Conservation (phyloP, 2,797 vertebrate genomes). For the Harpagifer antarcticus region DNA sequence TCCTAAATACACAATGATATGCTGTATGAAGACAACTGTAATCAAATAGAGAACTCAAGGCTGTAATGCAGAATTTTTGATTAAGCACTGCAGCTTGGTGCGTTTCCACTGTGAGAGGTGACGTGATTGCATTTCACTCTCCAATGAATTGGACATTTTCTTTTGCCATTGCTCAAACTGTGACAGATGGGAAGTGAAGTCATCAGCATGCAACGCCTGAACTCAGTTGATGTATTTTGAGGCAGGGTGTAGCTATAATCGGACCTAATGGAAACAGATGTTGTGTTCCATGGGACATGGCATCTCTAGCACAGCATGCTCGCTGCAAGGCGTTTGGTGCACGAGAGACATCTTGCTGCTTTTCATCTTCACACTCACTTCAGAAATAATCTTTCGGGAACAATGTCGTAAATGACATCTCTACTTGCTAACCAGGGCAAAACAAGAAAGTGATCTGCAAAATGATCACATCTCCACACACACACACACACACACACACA, state of each 20-base stretch:
- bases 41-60: constrained; percentile 32
- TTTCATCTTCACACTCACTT: constrained; percentile 51
- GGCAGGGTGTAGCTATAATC: constrained; percentile 64
- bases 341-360: constrained; percentile 56
- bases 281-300: constrained; percentile 66
- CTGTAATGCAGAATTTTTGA: constrained; percentile 35
- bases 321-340: constrained; percentile 51
- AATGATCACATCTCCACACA: background rate
- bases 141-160: constrained; percentile 69
- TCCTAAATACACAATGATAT: constrained; percentile 12
- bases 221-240: constrained; percentile 67
- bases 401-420: constrained; percentile 43
- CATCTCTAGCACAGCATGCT: constrained; percentile 56
- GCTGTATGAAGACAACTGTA: constrained; percentile 13
- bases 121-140: constrained; percentile 75
- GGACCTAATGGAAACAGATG: constrained; percentile 78
- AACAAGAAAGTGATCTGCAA: constrained; percentile 16
- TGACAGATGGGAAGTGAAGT: constrained; percentile 79
- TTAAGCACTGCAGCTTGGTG: constrained; percentile 49
- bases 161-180: constrained; percentile 64
- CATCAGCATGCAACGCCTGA: constrained; percentile 70
- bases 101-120: constrained; percentile 56
- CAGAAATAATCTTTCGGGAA: constrained; percentile 44
- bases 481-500: background rate
- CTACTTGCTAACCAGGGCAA: constrained; percentile 25